A percentile compares a stretch with the other conserved stretches of the same genome.
Evolutionary conservation across 1,140 invertebrate species (phyloP).

Genomic region (Globodera ellingtonae): DNA sequence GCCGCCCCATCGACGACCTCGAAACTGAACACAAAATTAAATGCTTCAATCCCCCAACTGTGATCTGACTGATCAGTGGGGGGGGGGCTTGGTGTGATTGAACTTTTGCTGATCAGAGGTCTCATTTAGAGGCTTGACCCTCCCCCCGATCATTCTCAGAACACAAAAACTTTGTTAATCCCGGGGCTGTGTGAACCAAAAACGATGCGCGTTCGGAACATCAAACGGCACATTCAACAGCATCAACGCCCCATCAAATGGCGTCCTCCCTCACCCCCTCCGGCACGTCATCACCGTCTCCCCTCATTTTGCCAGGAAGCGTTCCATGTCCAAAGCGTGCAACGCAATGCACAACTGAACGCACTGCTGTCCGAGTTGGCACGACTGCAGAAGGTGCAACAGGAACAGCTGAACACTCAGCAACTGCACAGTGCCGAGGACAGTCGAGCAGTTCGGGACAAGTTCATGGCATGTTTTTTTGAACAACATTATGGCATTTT

Average conservation of each 20-base stretch:
- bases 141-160: background rate
- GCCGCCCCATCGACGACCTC: no score
- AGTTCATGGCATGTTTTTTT: slow-evolving; percentile 1
- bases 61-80: no score
- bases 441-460: slow-evolving; percentile 3
- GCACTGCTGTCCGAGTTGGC: slow-evolving; percentile 23
- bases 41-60: no score
- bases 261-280: background rate
- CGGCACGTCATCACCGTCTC: background rate
- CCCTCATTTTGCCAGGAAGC: slow-evolving; percentile 22
- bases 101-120: no score
- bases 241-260: background rate
- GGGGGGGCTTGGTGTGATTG: no score
- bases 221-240: background rate
- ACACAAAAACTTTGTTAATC: background rate
- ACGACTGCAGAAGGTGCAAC: slow-evolving; percentile 26
- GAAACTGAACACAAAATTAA: no score
- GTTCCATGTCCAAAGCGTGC: slow-evolving; percentile 29
- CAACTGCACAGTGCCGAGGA: slow-evolving; percentile 6
- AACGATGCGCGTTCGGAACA: background rate
- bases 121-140: no score
- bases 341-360: slow-evolving; percentile 9
- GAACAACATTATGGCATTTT: background rate
- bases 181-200: background rate
- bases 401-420: slow-evolving; percentile 15